Base-by-base conservation (phyloP, 2,888 invertebrate genomes). In the Drosophila mimica region DNA sequence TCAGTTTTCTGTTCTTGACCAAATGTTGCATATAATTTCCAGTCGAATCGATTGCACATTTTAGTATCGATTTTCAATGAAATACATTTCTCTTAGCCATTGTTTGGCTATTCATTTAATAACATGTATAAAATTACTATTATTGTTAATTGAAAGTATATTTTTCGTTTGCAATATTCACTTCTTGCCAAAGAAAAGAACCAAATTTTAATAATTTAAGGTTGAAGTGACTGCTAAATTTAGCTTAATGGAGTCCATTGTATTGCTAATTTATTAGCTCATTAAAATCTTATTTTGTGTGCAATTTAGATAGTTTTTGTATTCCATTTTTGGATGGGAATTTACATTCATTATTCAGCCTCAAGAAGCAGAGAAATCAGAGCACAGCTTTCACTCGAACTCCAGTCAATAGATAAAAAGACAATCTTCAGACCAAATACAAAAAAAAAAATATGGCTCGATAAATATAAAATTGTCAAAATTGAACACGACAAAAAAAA, bases 311-410 rank as follows among this genome's bases (percentile, higher is more conserved):
- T 25, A 15, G 28, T 46, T 46, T 58, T 43, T 43, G 9, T 31
- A 30, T 38, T 13, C n/a, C 38, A 38, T 28, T 25, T 61, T 28
- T 61, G 25, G 38, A 8, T 61, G 40, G 40, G n/a, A 40, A 56
- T 61, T 17, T 25, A 40, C 15, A 20, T 8, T 4, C 6, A 38
- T 9, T 36, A 33, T 46, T 46, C 20, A 36, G 25, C 15, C n/a
- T n/a, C 13, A 52, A 53, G 36, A 52, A 60, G 25, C 33, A 40
- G 57, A 76, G 67, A 76, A 80, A 78, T 64, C 76, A 51, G 53
- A 61, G 36, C 53, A 28, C 2, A 59, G 66, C 76, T 77, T 77
- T 80, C 80, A 61, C 71, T 71, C 34, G 53, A 73, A 25, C 48
- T 43, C 68, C 36, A 56, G 20, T 52, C 31, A 56, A 60, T 52